phyloP scores from a whole-genome alignment of 2,888 invertebrate genomes.

The Cephonodes hylas region DNA sequence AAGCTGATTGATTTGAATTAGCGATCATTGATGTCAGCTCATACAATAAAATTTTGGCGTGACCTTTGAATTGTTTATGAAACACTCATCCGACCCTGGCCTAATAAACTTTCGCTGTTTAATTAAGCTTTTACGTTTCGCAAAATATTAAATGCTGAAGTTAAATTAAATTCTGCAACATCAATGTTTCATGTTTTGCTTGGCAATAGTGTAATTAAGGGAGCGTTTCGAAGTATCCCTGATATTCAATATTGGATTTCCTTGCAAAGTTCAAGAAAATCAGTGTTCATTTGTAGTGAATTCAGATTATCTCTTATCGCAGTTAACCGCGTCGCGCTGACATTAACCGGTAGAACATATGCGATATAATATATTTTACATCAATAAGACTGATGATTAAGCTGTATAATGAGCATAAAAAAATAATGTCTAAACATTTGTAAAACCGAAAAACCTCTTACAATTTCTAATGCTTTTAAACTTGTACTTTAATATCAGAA shows the following conservation, averaged over 20 bases:
- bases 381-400: no score
- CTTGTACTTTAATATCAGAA: no score
- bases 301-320: background rate
- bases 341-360: background rate
- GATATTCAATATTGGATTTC: background rate
- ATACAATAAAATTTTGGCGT: background rate
- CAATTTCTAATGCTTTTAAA: no score
- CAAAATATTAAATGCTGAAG: slow-evolving; percentile 40
- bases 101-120: slow-evolving; percentile 49
- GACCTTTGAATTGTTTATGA: slow-evolving; percentile 20
- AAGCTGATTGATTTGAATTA: background rate
- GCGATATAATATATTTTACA: no score
- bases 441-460: no score
- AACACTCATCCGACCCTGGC: slow-evolving; percentile 34
- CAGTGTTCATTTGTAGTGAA: background rate
- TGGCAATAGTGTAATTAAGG: slow-evolving; percentile 26
- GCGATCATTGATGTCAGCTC: background rate
- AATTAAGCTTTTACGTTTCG: slow-evolving; percentile 51
- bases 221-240: background rate
- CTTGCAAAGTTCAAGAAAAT: background rate
- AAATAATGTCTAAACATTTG: no score
- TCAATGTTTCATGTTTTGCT: slow-evolving; percentile 35
- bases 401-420: no score
- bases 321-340: background rate
- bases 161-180: slow-evolving; percentile 43